Percentiles rank a stretch among this genome's conserved stretches.
These are phyloP conservation scores for Rhinopomastus cyanomelas DNA, from an alignment of 2,113 vertebrate genomes.

Conservation along the genomic window DNA sequence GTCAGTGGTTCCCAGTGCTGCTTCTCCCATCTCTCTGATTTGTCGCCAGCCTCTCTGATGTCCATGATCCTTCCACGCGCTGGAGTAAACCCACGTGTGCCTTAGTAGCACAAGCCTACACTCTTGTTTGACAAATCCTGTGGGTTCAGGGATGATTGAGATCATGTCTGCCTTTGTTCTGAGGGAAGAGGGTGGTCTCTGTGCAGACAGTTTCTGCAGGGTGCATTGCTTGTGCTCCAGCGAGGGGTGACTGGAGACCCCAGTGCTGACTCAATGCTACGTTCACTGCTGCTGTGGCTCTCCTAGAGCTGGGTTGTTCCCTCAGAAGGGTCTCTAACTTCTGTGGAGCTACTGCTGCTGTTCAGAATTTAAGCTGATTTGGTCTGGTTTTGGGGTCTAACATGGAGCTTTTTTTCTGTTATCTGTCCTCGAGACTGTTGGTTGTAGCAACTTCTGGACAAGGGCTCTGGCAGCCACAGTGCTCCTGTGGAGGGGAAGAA, in stretches of 20 bases:
- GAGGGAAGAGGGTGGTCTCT: conserved; percentile 5
- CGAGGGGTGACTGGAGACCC: neutral
- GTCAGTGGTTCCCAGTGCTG: neutral
- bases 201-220: neutral
- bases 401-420: neutral
- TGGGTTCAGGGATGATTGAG: neutral
- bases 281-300: neutral
- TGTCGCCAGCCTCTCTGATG: neutral
- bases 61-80: neutral
- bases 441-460: neutral
- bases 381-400: neutral
- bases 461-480: neutral
- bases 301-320: conserved; percentile 3
- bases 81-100: neutral
- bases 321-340: neutral
- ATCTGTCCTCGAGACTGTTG: neutral
- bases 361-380: neutral
- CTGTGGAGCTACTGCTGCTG: neutral
- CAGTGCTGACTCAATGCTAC: neutral
- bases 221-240: neutral
- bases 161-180: neutral
- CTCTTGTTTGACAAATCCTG: conserved; percentile 21
- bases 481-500: rapidly evolving
- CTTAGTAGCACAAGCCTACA: neutral
- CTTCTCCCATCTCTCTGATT: neutral